Evolutionary conservation across 2,113 vertebrate genomes (phyloP), one percentile per base, ranked within the genome.

Genomic region (Anser cygnoides): DNA sequence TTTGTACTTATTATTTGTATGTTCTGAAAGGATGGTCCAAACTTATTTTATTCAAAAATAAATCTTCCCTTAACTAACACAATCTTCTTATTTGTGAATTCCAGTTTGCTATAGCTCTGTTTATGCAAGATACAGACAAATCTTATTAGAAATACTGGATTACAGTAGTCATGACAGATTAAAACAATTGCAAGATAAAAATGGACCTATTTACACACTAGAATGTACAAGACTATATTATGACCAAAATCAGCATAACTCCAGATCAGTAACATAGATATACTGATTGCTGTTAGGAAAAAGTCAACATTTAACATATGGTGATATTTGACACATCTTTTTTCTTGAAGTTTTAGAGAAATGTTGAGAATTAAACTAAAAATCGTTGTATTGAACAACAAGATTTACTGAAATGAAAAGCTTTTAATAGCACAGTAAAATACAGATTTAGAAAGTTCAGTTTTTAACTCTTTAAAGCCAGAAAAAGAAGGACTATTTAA

Each of bases 101-200:
- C 49, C 3, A 72, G 17, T 84, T 88, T 91, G 17, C 63, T 78
- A 17, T 41, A 77, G n/a, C 25, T 89, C 39, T 84, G 15, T 65
- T 91, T 91, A 58, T 77, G 63, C 6, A 81, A 92, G 37, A 67
- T 62, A 46, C 31, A 91, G 75, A 74, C 78, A 29, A 93, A 81
- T 88, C 15, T 80, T 88, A 39, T 59, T 90, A 68, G 75, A 88
- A 96, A 80, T 80, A 92, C 6, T 94, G 43, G 23, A 85, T 87
- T 90, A 74, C 65, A 77, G 44, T 67, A 70, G 44, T 55, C 65
- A 63, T 63, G 37, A 85, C 72, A 88, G 44, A 90, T 80, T 82
- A 90, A 91, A 91, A 84, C 6, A 79, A 55, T 76, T 92, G 10
- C 23, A 44, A 72, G 68, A 59, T 39, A 86, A 90, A 89, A 17